Evolutionary conservation across 2,113 vertebrate genomes (phyloP).

Genomic region (Aldabrachelys gigantea): DNA sequence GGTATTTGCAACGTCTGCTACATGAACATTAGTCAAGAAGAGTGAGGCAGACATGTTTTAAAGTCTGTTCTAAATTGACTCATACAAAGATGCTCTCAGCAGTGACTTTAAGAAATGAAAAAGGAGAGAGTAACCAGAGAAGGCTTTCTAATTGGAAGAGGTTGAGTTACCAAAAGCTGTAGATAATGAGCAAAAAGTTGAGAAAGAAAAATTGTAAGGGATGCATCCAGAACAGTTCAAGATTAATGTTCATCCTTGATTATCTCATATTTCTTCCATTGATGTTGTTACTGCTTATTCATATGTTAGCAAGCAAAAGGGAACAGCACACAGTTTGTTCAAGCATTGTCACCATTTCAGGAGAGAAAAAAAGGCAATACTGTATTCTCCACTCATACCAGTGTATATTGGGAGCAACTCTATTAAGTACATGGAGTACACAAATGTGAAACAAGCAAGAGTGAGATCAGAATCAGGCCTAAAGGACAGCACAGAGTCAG

Average conservation of each 20-base stretch:
- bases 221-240: slow-evolving; percentile 1
- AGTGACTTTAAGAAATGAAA: not conserved
- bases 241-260: slow-evolving; percentile 14
- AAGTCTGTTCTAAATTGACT: fast-evolving
- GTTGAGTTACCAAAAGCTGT: not conserved
- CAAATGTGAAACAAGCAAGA: not conserved
- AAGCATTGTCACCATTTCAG: slow-evolving; percentile 25
- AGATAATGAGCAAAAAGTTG: not conserved
- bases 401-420: not conserved
- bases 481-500: not conserved
- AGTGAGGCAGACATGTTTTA: not conserved
- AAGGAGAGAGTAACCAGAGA: not conserved
- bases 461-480: not conserved
- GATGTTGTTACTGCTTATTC: slow-evolving; percentile 1
- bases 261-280: slow-evolving; percentile 46
- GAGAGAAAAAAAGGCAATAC: fast-evolving
- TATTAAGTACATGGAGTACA: not conserved
- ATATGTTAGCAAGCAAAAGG: slow-evolving; percentile 17
- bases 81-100: not conserved
- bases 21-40: not conserved
- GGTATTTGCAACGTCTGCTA: slow-evolving; percentile 25
- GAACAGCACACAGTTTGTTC: not conserved
- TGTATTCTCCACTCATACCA: not conserved
- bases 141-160: not conserved
- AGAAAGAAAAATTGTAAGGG: not conserved